Conservation (phyloP, 2,797 vertebrate species). For the Arnoldichthys spilopterus region DNA sequence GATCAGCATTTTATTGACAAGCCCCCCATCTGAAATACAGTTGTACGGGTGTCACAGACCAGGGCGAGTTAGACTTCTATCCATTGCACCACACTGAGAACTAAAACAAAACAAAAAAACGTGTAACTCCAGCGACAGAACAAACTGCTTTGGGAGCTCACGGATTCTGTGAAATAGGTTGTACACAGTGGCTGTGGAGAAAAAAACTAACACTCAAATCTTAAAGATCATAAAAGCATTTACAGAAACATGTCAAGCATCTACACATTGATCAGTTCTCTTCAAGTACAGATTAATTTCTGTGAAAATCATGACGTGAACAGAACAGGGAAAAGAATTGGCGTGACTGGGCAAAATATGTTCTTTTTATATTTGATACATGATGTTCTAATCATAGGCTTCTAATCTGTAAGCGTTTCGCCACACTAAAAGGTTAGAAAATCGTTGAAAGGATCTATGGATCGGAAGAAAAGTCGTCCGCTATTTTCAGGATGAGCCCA, state of each 20-base stretch:
- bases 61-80: conserved; percentile 49
- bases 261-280: conserved; percentile 71
- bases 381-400: conserved; percentile 20
- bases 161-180: conserved; percentile 70
- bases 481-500: conserved; percentile 34
- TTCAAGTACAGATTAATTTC: conserved; percentile 66
- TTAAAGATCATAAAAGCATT: conserved; percentile 71
- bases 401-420: conserved; percentile 1
- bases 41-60: conserved; percentile 53
- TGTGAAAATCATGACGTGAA: conserved; percentile 60
- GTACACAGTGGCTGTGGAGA: conserved; percentile 69
- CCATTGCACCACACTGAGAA: conserved; percentile 63
- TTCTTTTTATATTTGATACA: conserved; percentile 27
- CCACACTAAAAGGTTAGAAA: conserved; percentile 48
- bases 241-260: conserved; percentile 64
- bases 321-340: conserved; percentile 60
- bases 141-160: conserved; percentile 69
- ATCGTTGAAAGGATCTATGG: conserved; percentile 34
- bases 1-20: conserved; percentile 84
- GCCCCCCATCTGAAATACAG: conserved; percentile 64
- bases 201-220: conserved; percentile 68
- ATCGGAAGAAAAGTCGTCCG: conserved; percentile 5
- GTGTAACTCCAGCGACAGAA: conserved; percentile 59
- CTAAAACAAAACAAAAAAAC: not conserved
- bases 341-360: conserved; percentile 49